Percentiles rank a stretch among this genome's conserved stretches.
Evolutionary conservation across 2,113 vertebrate genomes (phyloP).

Genomic region (Brachyistius frenatus): DNA sequence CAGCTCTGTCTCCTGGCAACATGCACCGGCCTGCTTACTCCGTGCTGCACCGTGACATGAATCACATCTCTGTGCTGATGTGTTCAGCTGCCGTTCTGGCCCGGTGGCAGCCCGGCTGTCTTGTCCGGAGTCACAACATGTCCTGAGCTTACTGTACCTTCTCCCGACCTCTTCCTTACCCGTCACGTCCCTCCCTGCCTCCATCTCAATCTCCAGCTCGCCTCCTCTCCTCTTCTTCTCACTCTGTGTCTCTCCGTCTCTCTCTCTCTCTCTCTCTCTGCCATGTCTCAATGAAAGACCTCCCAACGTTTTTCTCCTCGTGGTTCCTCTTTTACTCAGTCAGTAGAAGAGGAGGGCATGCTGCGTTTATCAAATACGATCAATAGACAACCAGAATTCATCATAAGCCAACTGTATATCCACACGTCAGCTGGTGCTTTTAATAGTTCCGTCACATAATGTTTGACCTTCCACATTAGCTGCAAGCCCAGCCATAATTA

Average conservation of each 20-base stretch:
- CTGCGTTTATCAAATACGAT: slow-evolving; percentile 46
- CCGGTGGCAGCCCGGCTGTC: slow-evolving; percentile 16
- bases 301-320: slow-evolving; percentile 46
- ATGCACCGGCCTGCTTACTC: slow-evolving; percentile 51
- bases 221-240: neutral
- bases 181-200: slow-evolving; percentile 17
- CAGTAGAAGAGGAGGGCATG: slow-evolving; percentile 14
- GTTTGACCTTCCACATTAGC: neutral
- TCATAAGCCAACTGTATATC: slow-evolving; percentile 9
- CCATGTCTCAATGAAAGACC: slow-evolving; percentile 48
- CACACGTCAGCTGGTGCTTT: slow-evolving; percentile 9
- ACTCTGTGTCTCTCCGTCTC: slow-evolving; percentile 5
- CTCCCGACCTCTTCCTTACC: slow-evolving; percentile 3
- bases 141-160: slow-evolving; percentile 7
- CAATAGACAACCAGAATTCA: slow-evolving; percentile 9
- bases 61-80: slow-evolving; percentile 70
- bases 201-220: slow-evolving; percentile 5
- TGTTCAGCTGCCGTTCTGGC: slow-evolving; percentile 52
- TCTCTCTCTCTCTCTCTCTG: slow-evolving; percentile 20
- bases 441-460: neutral
- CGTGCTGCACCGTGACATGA: slow-evolving; percentile 62
- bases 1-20: slow-evolving; percentile 80
- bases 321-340: slow-evolving; percentile 35
- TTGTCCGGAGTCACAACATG: slow-evolving; percentile 9
- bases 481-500: neutral